A percentile compares a stretch with the other conserved stretches of the same genome.
Evolutionary conservation across 1,140 invertebrate genomes (phyloP).

Genomic region (Physella acuta): DNA sequence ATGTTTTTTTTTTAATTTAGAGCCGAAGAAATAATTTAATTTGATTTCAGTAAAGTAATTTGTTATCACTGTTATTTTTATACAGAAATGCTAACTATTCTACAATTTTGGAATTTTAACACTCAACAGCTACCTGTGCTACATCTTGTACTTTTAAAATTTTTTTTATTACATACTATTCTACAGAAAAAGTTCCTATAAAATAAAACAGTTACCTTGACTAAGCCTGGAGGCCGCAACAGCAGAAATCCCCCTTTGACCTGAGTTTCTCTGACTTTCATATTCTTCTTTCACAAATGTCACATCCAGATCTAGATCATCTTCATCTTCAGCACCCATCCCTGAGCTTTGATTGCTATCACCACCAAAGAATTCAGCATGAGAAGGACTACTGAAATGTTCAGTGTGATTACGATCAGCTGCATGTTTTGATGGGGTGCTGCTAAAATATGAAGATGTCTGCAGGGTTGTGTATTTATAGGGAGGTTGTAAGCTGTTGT

Average conservation of each 20-base stretch:
- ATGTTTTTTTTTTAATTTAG: background rate
- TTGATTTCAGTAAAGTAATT: too few relatives aligned
- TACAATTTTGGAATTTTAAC: too few relatives aligned
- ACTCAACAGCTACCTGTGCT: too few relatives aligned
- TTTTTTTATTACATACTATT: too few relatives aligned
- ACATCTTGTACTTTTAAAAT: too few relatives aligned
- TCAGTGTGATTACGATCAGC: slow-evolving; percentile 22
- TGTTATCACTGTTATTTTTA: too few relatives aligned
- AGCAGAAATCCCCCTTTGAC: slow-evolving; percentile 14
- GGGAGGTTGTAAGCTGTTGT: slow-evolving; percentile 3
- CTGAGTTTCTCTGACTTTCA: slow-evolving; percentile 23
- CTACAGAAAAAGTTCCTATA: too few relatives aligned
- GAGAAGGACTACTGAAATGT: slow-evolving; percentile 20
- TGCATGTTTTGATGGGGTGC: slow-evolving; percentile 2
- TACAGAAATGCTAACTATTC: too few relatives aligned
- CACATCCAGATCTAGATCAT: slow-evolving; percentile 31
- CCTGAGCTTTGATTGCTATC: slow-evolving; percentile 27
- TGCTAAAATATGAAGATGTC: slow-evolving; percentile 17
- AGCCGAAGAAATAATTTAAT: too few relatives aligned
- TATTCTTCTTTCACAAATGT: slow-evolving; percentile 34
- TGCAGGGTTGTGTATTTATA: slow-evolving; percentile 24
- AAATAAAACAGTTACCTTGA: slow-evolving; percentile 15
- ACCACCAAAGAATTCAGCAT: slow-evolving; percentile 26
- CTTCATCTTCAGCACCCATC: slow-evolving; percentile 28
- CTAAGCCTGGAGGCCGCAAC: slow-evolving; percentile 21